Percentiles rank a stretch among this genome's conserved stretches.
These are phyloP conservation scores for Hippoglossus stenolepis DNA, from an alignment of 2,113 vertebrate genomes.

Conservation along the genomic window DNA sequence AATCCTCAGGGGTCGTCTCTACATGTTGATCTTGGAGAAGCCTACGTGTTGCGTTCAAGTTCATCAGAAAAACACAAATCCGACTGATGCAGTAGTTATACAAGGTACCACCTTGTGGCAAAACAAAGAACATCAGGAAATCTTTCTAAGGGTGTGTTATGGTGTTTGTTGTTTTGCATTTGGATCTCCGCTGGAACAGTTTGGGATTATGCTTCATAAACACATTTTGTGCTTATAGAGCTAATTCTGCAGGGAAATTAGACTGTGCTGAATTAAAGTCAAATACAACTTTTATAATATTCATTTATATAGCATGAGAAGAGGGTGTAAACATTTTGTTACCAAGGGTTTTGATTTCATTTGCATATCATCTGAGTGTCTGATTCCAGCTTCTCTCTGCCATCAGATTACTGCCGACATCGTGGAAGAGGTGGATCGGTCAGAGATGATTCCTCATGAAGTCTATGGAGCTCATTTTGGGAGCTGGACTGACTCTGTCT, in stretches of 20 bases:
- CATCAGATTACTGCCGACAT: slow-evolving; percentile 72
- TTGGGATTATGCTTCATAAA: slow-evolving; percentile 24
- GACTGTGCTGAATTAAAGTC: slow-evolving; percentile 3
- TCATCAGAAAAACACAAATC: slow-evolving; percentile 10
- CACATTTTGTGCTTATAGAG: slow-evolving; percentile 8
- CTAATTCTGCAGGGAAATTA: slow-evolving; percentile 2
- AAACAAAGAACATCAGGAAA: slow-evolving; percentile 23
- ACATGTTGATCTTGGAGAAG: slow-evolving; percentile 13
- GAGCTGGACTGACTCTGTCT: slow-evolving; percentile 88
- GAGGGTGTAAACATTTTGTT: not conserved
- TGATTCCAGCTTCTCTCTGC: slow-evolving; percentile 42
- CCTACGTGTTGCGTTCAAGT: slow-evolving; percentile 20
- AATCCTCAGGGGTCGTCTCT: not conserved
- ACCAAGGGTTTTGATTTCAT: not conserved
- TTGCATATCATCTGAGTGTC: not conserved
- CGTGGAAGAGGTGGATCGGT: slow-evolving; percentile 74
- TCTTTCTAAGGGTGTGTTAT: slow-evolving; percentile 17
- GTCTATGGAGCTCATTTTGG: slow-evolving; percentile 88
- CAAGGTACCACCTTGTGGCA: slow-evolving; percentile 54
- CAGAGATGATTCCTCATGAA: slow-evolving; percentile 99
- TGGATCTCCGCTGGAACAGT: slow-evolving; percentile 23
- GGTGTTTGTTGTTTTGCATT: slow-evolving; percentile 34
- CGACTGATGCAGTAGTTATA: slow-evolving; percentile 11
- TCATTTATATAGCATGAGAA: not conserved
- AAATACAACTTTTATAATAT: slow-evolving; percentile 6